phyloP scores from a whole-genome alignment of 1,140 invertebrate genomes.

The Drosophila ananassae region DNA sequence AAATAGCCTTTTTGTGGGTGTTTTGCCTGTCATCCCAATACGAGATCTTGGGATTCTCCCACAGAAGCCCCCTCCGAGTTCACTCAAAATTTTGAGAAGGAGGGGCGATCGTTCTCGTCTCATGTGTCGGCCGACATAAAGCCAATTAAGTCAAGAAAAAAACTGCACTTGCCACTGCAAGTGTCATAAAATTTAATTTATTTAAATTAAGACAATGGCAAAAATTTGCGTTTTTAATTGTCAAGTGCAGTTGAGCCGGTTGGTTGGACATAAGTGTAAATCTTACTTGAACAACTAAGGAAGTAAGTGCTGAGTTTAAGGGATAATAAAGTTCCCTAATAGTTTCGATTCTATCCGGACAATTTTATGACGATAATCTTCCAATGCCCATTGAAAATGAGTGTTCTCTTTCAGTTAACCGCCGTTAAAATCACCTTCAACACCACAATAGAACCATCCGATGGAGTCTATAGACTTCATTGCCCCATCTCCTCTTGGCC shows the following conservation, averaged over 20 bases:
- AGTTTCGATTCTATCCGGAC: neutral
- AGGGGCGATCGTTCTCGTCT: constrained; percentile 21
- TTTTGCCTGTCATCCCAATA: constrained; percentile 37
- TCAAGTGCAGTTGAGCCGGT: constrained; percentile 24
- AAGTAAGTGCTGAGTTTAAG: constrained; percentile 2
- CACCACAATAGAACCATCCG: constrained; percentile 24
- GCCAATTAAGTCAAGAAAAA: constrained; percentile 68
- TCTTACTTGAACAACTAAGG: neutral
- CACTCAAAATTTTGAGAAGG: constrained; percentile 8
- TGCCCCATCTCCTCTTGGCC: constrained; percentile 15
- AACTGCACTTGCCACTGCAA: constrained; percentile 58
- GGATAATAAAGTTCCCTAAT: neutral
- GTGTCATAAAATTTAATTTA: constrained; percentile 82
- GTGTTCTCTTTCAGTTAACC: constrained; percentile 2
- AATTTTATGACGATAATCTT: neutral
- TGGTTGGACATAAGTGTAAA: constrained; percentile 11
- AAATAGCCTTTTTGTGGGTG: constrained; percentile 28
- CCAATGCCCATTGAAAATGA: neutral
- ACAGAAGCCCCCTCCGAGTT: constrained; percentile 4
- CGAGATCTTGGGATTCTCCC: constrained; percentile 31
- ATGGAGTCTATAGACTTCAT: neutral
- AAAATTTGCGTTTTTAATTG: constrained; percentile 83
- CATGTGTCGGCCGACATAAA: constrained; percentile 68
- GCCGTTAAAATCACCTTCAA: neutral
- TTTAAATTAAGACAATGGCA: constrained; percentile 81